Percentiles rank a stretch among this genome's conserved stretches.
Evolutionary conservation across 2,888 invertebrate species (phyloP).

Genomic region (Callyntrura guangdongensis): DNA sequence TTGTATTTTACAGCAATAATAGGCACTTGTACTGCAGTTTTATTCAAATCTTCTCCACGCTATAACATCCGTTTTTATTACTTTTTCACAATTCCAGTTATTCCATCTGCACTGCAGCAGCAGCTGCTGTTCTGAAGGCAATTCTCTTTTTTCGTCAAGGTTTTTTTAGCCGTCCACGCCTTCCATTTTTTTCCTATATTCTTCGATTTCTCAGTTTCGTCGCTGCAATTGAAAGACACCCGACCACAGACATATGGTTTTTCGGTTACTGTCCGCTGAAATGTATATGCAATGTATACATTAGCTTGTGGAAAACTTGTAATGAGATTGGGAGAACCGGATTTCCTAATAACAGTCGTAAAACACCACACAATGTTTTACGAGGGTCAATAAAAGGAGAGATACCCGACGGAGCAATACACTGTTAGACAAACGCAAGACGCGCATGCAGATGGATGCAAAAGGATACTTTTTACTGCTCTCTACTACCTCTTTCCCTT

Average conservation of each 20-base stretch:
- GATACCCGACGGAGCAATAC: constrained; percentile 53
- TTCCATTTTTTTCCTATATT: constrained; percentile 6
- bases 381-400: constrained; percentile 63
- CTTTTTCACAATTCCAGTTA: neutral
- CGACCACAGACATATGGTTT: neutral
- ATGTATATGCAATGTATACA: neutral
- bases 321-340: constrained; percentile 72
- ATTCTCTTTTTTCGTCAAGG: neutral
- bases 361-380: constrained; percentile 58
- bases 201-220: constrained; percentile 28
- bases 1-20: neutral
- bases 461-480: no score
- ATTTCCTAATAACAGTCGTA: constrained; percentile 73
- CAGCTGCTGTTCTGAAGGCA: neutral
- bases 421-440: neutral
- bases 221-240: neutral
- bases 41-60: constrained; percentile 3
- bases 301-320: constrained; percentile 34
- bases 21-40: constrained; percentile 1
- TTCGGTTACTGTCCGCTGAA: neutral
- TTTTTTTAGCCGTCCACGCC: neutral
- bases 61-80: constrained; percentile 20
- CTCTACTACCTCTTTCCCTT: no score
- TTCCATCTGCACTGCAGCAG: neutral
- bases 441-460: no score